Base-by-base conservation (phyloP, 2,797 vertebrate species). In the Takifugu ocellatus region DNA sequence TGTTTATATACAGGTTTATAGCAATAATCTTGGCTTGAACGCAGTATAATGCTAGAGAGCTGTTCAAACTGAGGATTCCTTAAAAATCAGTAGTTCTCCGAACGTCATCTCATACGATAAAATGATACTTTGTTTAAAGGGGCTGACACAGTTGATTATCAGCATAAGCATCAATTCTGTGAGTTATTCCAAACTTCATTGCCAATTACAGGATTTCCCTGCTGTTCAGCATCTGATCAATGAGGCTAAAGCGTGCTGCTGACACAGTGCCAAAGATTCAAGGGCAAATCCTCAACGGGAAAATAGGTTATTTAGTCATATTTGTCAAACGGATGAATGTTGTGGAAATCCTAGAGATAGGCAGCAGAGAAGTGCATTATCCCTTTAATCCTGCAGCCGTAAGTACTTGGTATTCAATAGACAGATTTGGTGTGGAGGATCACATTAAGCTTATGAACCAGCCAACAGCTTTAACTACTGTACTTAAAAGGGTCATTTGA, bases 341-440 rank as follows among this genome's bases (percentile, higher is more conserved):
- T 65, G 24, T 26, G 26, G 55, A 49, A 56, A 36, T 2, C 7
- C 51, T 26, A 54, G 9, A 21, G 69, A 69, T 44, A 60, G 51
- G 56, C 63, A 54, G 57, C 51, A 62, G 61, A 61, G 69, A 59
- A 54, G 42, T 59, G 48, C 49, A 53, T 80, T 73, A 68, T 67
- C 66, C 54, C 25, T 57, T 56, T 68, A 70, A 64, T 62, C 66
- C 56, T 45, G 21, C 56, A 63, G 53, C 63, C 78, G 55, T 70
- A 59, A 70, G 60, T 16, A 68, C 51, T 51, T 51, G 47, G 62
- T 67, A 62, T 55, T 66, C 42, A 57, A 25, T 64, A 36, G 49
- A 49, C 39, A 17, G 16, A 55, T 53, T 51, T 31, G 53, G 59
- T 45, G 50, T 33, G 31, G 43, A 59, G 46, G 51, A 29, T 68